Conservation (phyloP, 2,888 invertebrate species). For the Cantharis flavilabris region DNA sequence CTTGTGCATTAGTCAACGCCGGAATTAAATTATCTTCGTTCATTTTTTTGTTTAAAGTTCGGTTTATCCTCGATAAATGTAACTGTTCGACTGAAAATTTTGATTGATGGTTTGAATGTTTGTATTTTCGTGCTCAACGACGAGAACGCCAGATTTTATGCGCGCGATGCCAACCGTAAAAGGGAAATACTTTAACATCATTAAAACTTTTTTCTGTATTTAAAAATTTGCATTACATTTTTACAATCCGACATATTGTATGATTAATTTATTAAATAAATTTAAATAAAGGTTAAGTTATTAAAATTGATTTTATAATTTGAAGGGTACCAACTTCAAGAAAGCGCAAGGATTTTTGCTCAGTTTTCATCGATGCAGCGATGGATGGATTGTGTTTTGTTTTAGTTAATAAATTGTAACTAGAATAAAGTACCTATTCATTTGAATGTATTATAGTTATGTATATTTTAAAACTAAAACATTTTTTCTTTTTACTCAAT, state of each 20-base stretch:
- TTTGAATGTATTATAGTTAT: too few species aligned
- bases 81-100: conserved; percentile 12
- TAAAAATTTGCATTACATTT: neutral
- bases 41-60: neutral
- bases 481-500: too few species aligned
- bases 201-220: neutral
- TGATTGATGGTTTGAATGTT: conserved; percentile 19
- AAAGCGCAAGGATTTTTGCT: neutral
- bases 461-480: too few species aligned
- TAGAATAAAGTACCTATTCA: neutral
- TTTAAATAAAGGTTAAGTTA: neutral
- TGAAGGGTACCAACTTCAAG: neutral
- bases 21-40: conserved; percentile 37
- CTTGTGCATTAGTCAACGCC: conserved; percentile 31
- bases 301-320: neutral
- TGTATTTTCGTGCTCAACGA: conserved; percentile 15
- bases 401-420: neutral
- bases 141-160: conserved; percentile 1
- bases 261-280: neutral
- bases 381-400: neutral
- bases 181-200: neutral
- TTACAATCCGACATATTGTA: neutral
- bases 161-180: neutral
- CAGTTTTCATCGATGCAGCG: neutral
- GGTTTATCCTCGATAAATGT: neutral